Evolutionary conservation across 2,888 invertebrate species (phyloP).

Genomic region (Eledone cirrhosa): DNA sequence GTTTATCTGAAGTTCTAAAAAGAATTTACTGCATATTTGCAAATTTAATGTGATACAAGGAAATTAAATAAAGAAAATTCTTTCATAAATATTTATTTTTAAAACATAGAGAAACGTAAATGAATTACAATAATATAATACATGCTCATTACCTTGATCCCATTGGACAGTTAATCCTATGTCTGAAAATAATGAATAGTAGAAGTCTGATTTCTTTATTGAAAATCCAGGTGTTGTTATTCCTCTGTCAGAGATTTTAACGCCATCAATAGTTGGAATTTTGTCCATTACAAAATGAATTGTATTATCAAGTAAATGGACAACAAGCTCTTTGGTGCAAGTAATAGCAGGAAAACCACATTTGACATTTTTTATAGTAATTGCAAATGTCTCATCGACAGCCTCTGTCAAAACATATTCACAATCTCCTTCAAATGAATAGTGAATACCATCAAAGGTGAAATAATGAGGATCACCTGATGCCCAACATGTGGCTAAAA

Average conservation of each 20-base stretch:
- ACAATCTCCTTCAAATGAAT: slow-evolving; percentile 31
- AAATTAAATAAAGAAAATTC: too few species aligned
- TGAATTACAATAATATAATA: too few species aligned
- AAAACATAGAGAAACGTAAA: too few species aligned
- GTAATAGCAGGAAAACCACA: slow-evolving; percentile 85
- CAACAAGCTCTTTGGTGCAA: slow-evolving; percentile 76
- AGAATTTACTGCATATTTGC: too few species aligned
- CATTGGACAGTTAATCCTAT: slow-evolving; percentile 82
- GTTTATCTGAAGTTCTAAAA: too few species aligned
- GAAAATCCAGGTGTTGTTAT: slow-evolving; percentile 21
- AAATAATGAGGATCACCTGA: slow-evolving; percentile 32
- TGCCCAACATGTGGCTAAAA: slow-evolving; percentile 31
- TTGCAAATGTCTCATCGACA: slow-evolving; percentile 42
- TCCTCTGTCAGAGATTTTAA: slow-evolving; percentile 16
- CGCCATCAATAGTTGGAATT: background rate
- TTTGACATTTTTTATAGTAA: slow-evolving; percentile 82
- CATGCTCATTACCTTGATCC: slow-evolving; percentile 75
- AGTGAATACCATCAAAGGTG: slow-evolving; percentile 30
- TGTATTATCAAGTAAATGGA: slow-evolving; percentile 3
- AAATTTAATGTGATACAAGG: too few species aligned
- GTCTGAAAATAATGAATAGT: slow-evolving; percentile 78
- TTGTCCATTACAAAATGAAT: slow-evolving; percentile 3
- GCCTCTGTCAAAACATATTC: slow-evolving; percentile 18
- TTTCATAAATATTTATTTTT: too few species aligned
- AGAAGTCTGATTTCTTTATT: slow-evolving; percentile 73